These are phyloP conservation scores for Polietes domitor DNA, from an alignment of 2,888 invertebrate genomes.

Conservation along the genomic window DNA sequence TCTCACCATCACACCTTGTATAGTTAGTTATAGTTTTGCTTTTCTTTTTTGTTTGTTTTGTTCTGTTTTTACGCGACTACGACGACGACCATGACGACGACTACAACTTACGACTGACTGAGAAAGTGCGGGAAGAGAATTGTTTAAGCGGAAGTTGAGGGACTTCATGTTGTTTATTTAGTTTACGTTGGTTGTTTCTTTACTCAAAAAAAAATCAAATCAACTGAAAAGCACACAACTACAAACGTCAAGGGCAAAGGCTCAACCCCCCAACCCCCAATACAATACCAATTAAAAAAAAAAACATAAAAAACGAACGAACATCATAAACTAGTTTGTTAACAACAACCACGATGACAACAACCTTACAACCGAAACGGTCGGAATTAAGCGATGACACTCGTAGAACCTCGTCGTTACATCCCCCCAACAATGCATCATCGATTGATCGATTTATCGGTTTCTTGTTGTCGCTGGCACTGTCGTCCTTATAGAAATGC, in stretches of 20 bases:
- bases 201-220: slow-evolving; percentile 34
- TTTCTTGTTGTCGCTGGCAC: slow-evolving; percentile 56
- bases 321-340: slow-evolving; percentile 5
- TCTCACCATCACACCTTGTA: slow-evolving; percentile 16
- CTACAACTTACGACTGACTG: slow-evolving; percentile 22
- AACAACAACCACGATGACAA: not conserved
- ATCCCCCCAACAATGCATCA: not conserved
- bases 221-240: not conserved
- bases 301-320: slow-evolving; percentile 56
- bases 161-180: slow-evolving; percentile 73
- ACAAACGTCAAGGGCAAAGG: slow-evolving; percentile 14
- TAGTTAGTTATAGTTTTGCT: slow-evolving; percentile 55
- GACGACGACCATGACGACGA: not conserved
- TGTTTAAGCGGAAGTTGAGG: slow-evolving; percentile 69
- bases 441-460: slow-evolving; percentile 1
- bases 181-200: slow-evolving; percentile 29
- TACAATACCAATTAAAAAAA: slow-evolving; percentile 27
- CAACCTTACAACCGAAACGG: too few relatives aligned
- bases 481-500: slow-evolving; percentile 21
- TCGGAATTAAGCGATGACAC: not conserved
- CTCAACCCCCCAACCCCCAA: not conserved
- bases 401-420: not conserved
- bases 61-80: slow-evolving; percentile 18
- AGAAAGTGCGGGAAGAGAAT: not conserved
- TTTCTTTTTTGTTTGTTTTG: slow-evolving; percentile 21